Conservation (phyloP, 2,888 invertebrate species). For the Acrobasis repandana region DNA sequence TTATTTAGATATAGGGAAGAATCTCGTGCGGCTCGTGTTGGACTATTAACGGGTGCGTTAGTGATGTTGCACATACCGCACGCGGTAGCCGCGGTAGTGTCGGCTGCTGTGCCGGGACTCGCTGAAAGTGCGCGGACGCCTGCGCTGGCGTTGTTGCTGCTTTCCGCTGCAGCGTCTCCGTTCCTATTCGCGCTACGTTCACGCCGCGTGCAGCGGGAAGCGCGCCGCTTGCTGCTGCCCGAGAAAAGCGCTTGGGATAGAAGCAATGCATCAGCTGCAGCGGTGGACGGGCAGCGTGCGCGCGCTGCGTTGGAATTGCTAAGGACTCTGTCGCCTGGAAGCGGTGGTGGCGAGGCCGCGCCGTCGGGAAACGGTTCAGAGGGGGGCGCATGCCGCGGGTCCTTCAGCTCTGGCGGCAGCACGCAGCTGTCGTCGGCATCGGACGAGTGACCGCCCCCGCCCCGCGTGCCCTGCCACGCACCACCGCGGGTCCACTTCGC, state of each 20-base stretch:
- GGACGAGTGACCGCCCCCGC: conserved; percentile 79
- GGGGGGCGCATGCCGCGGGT: conserved; percentile 82
- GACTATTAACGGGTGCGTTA: conserved; percentile 84
- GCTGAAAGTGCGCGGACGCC: conserved; percentile 76
- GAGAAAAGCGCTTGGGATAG: conserved; percentile 80
- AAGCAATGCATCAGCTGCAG: conserved; percentile 79
- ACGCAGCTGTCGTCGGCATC: conserved; percentile 85
- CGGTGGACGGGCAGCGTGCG: conserved; percentile 78
- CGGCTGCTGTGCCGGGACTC: conserved; percentile 76
- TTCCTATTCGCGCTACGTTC: conserved; percentile 90
- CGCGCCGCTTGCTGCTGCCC: conserved; percentile 64
- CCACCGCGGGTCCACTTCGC: conserved; percentile 63
- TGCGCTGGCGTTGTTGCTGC: conserved; percentile 81
- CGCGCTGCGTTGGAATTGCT: conserved; percentile 71
- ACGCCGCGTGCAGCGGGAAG: conserved; percentile 83
- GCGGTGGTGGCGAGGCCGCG: conserved; percentile 61
- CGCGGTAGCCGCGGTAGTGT: conserved; percentile 60
- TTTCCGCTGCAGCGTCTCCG: conserved; percentile 87
- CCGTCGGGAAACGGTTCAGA: conserved; percentile 70
- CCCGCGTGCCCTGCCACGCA: conserved; percentile 42
- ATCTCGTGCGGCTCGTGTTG: conserved; percentile 93
- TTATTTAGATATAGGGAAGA: conserved; percentile 94
- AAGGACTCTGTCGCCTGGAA: conserved; percentile 71
- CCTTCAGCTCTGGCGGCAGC: conserved; percentile 85
- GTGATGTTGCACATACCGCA: conserved; percentile 90